Conservation (phyloP, 2,797 vertebrate genomes). For the Ambastaia sidthimunki region DNA sequence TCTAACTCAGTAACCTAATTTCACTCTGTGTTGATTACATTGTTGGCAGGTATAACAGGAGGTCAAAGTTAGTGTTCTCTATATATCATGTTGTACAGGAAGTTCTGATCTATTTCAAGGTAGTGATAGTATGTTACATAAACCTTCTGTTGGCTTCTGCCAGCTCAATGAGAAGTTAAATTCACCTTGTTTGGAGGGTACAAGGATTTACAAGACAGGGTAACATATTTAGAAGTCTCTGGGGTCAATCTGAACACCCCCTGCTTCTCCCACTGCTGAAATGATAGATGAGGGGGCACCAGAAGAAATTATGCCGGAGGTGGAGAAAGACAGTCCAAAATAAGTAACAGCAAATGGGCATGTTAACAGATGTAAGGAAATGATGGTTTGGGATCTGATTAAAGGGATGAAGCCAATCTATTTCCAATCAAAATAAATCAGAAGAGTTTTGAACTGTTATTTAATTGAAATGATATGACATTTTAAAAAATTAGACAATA, state of each 20-base stretch:
- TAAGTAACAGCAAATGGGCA: slow-evolving; percentile 33
- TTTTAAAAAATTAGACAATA: no score
- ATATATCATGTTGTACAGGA: background rate
- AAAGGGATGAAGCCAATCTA: background rate
- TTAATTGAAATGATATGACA: background rate
- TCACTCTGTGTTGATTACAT: background rate
- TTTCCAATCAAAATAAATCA: background rate
- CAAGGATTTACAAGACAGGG: slow-evolving; percentile 29
- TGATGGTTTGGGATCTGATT: background rate
- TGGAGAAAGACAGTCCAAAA: slow-evolving; percentile 38
- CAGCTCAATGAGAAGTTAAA: slow-evolving; percentile 12
- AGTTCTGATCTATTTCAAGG: background rate
- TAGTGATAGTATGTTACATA: slow-evolving; percentile 11
- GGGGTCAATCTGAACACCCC: slow-evolving; percentile 46
- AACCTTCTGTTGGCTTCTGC: slow-evolving; percentile 9
- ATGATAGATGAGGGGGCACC: slow-evolving; percentile 54
- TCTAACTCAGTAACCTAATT: background rate
- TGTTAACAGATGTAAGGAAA: slow-evolving; percentile 22
- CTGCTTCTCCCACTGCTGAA: slow-evolving; percentile 43
- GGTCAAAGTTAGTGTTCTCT: background rate
- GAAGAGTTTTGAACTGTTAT: background rate
- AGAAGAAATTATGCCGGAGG: slow-evolving; percentile 33
- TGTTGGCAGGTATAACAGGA: background rate
- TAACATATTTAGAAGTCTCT: slow-evolving; percentile 51
- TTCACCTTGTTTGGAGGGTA: slow-evolving; percentile 3